A percentile compares a stretch with the other conserved stretches of the same genome.
These are phyloP conservation scores for Tautogolabrus adspersus DNA, from an alignment of 2,113 vertebrate species.

Conservation along the genomic window DNA sequence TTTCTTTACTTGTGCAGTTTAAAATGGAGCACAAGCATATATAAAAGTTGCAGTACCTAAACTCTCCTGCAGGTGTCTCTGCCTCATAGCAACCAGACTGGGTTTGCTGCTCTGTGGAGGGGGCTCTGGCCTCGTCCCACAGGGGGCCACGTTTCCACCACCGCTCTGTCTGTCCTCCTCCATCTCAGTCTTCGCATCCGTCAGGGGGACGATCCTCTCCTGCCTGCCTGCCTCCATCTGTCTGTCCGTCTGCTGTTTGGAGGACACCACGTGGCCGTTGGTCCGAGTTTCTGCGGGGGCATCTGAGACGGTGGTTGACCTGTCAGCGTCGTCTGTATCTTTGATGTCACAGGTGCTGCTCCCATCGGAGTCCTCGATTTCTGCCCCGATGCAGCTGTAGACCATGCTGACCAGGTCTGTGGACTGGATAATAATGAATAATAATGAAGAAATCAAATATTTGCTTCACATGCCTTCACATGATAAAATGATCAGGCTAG, in stretches of 20 bases:
- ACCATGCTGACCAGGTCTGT: constrained; percentile 84
- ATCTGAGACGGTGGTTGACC: constrained; percentile 53
- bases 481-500: background rate
- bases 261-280: constrained; percentile 67
- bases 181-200: constrained; percentile 48
- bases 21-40: too few relatives aligned
- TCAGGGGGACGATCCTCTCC: constrained; percentile 69
- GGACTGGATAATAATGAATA: constrained; percentile 53
- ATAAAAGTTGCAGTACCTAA: constrained; percentile 73
- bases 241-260: constrained; percentile 65
- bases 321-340: constrained; percentile 48
- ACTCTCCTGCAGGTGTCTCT: constrained; percentile 82
- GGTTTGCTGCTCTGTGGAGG: constrained; percentile 82
- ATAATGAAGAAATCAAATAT: too few relatives aligned
- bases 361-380: constrained; percentile 76
- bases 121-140: constrained; percentile 70
- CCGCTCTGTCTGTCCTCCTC: constrained; percentile 56
- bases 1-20: too few relatives aligned
- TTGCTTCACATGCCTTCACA: background rate
- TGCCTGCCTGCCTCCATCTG: constrained; percentile 65
- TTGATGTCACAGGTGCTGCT: constrained; percentile 73
- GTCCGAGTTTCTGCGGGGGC: constrained; percentile 45
- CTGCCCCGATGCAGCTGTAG: constrained; percentile 81
- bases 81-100: constrained; percentile 74
- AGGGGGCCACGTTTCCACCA: constrained; percentile 21